Percentiles rank a stretch among this genome's conserved stretches.
Conservation (phyloP, 2,113 vertebrate species). For the Panurus biarmicus region DNA sequence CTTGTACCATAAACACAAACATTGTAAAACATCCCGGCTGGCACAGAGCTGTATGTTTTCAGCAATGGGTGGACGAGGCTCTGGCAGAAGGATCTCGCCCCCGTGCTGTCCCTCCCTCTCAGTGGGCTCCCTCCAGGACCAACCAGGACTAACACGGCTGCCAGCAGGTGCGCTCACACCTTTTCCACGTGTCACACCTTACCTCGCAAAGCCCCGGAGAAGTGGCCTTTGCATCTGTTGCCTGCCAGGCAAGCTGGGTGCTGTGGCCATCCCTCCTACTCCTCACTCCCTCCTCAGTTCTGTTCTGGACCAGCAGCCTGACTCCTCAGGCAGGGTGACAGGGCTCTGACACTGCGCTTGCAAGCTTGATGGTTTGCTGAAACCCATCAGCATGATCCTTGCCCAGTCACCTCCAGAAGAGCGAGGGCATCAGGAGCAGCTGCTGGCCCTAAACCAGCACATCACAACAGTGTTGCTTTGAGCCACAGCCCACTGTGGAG, state of each 20-base stretch:
- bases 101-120: fast-evolving
- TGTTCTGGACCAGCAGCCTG: fast-evolving
- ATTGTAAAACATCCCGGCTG: neutral
- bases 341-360: neutral
- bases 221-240: fast-evolving
- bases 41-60: neutral
- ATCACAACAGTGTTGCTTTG: fast-evolving
- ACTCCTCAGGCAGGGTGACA: too few species aligned
- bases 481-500: neutral
- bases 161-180: fast-evolving
- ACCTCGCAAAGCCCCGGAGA: neutral
- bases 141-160: fast-evolving
- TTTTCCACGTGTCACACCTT: neutral
- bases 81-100: neutral
- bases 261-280: fast-evolving
- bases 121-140: neutral
- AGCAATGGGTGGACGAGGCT: fast-evolving
- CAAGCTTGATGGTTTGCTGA: neutral
- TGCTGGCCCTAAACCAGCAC: fast-evolving
- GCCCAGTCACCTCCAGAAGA: neutral
- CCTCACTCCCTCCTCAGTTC: neutral
- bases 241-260: neutral
- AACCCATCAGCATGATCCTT: neutral
- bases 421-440: neutral
- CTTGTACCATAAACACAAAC: neutral